Evolutionary conservation across 2,888 invertebrate genomes (phyloP).

Genomic region (Hirtodrosophila alboralis): DNA sequence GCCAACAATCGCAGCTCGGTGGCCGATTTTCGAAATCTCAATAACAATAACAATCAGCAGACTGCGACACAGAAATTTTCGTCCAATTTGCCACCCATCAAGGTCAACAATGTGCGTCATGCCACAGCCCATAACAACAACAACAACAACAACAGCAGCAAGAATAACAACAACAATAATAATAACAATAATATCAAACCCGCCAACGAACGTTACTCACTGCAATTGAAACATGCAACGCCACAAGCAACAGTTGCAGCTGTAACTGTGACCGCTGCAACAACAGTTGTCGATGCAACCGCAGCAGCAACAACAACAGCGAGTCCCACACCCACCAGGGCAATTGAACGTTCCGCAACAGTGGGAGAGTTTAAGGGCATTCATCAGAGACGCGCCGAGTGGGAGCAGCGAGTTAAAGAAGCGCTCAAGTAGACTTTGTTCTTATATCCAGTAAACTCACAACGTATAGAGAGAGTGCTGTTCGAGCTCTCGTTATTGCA

Average conservation of each 20-base stretch:
- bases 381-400: conserved; percentile 90
- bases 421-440: conserved; percentile 81
- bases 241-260: conserved; percentile 14
- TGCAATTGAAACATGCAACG: conserved; percentile 54
- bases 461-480: neutral
- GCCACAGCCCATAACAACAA: conserved; percentile 41
- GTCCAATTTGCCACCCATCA: conserved; percentile 75
- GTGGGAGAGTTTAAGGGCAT: conserved; percentile 88
- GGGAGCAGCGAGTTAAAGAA: conserved; percentile 91
- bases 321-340: conserved; percentile 49
- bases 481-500: conserved; percentile 3
- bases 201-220: conserved; percentile 54
- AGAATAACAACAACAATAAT: conserved; percentile 63
- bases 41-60: conserved; percentile 53
- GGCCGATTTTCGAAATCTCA: conserved; percentile 79
- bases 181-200: conserved; percentile 63
- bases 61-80: conserved; percentile 29
- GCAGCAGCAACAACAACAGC: conserved; percentile 26
- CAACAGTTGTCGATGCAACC: conserved; percentile 35
- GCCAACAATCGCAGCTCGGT: conserved; percentile 79
- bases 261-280: conserved; percentile 49
- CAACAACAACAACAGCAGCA: conserved; percentile 47
- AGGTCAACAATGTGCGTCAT: conserved; percentile 55
- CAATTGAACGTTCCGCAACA: conserved; percentile 82
- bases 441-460: conserved; percentile 10